Evolutionary conservation across 2,797 vertebrate genomes (phyloP), one percentile per base, ranked within the genome.

Genomic region (Cygnus olor): DNA sequence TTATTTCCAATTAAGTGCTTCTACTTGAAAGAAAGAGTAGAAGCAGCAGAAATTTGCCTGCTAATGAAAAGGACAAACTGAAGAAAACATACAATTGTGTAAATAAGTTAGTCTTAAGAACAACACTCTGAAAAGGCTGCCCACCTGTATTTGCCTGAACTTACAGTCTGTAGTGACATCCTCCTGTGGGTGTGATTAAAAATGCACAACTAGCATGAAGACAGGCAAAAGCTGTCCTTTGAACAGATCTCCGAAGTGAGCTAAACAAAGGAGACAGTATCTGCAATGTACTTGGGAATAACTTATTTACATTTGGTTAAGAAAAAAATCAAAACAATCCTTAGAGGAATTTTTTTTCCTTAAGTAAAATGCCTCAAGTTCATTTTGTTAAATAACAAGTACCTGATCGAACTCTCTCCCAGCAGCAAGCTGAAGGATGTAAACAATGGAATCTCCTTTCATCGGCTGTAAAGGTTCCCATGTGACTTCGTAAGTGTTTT

Each of bases 401-500:
- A 98, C 98, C 98, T 98, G 97, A 83, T 98, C 98, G 80, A 97
- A 93, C 90, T 98, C 98, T 96, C 98, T 98, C 76, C 98, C 98
- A 85, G 93, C 97, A 96, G 97, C 94, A 65, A 98, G 96, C 80
- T 98, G 98, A 94, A 98, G 97, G 83, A 95, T 98, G 97, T 98
- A 98, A 97, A 98, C 95, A 94, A 98, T 97, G 85, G 98, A 94
- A 94, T 98, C 98, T 95, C 98, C 98, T 96, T 97, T 98, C 97
- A 98, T 98, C 3, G 98, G 98, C 51, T 97, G 98, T 68, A 98
- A 88, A 89, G 98, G 90, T 40, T 98, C 97, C 98, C 98, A 98
- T 27, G 97, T 98, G 93, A 98, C 96, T 87, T 98, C 98, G 28
- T 96, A 98, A 81, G 80, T 84, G 83, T 97, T 98, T 86, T 95